A percentile compares a stretch with the other conserved stretches of the same genome.
Evolutionary conservation across 2,797 vertebrate genomes (phyloP).

Genomic region (Tauraco hartlaubi): DNA sequence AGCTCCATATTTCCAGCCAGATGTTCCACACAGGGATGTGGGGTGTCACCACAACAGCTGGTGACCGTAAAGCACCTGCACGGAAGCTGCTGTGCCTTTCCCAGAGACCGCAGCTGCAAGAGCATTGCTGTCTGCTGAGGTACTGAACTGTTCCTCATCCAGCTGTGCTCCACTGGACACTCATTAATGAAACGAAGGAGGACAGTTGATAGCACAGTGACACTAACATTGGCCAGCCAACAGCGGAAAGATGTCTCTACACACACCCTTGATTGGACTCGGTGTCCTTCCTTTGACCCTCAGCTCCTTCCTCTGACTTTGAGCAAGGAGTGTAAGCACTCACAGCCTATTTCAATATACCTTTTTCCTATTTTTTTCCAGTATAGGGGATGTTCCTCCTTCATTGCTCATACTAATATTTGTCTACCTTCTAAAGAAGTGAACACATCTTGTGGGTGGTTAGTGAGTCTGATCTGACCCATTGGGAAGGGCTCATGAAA

Average conservation of each 20-base stretch:
- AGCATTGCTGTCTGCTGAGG: background rate
- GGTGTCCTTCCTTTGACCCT: constrained; percentile 22
- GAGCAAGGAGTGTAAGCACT: background rate
- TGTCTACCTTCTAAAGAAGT: background rate
- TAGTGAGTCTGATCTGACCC: background rate
- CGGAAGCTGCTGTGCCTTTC: background rate
- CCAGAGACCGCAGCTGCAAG: background rate
- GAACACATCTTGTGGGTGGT: background rate
- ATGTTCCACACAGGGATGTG: background rate
- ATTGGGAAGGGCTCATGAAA: background rate
- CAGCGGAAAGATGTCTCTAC: background rate
- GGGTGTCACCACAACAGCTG: background rate
- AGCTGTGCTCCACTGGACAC: background rate
- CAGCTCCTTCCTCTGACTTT: constrained; percentile 13
- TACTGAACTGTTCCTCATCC: background rate
- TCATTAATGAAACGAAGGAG: background rate
- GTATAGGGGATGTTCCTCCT: background rate
- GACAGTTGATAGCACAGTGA: background rate
- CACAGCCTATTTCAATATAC: background rate
- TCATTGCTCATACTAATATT: background rate
- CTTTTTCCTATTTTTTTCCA: background rate
- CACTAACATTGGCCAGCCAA: background rate
- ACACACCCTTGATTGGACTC: background rate
- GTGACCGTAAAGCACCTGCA: background rate
- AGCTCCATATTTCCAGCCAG: background rate